These are phyloP conservation scores for Drosophila burlai DNA, from an alignment of 1,140 invertebrate species.

Conservation along the genomic window DNA sequence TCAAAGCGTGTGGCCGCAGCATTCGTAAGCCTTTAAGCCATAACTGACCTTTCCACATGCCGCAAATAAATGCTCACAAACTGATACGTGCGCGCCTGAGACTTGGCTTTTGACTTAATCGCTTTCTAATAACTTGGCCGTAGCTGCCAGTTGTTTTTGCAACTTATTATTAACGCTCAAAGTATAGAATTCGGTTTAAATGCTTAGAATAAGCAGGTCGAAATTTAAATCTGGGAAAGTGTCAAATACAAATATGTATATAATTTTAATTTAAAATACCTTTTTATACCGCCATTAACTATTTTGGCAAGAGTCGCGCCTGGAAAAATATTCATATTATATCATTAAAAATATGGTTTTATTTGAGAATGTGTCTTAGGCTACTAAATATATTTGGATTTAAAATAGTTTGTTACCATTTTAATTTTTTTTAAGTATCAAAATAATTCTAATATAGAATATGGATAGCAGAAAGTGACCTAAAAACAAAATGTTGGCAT, in stretches of 20 bases:
- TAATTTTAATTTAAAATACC: too few relatives aligned
- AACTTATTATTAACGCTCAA: conserved; percentile 22
- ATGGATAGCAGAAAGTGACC: not conserved
- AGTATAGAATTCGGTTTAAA: not conserved
- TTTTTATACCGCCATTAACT: too few relatives aligned
- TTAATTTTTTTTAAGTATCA: too few relatives aligned
- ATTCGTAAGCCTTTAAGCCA: conserved; percentile 71
- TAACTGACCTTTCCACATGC: conserved; percentile 74
- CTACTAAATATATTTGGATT: too few relatives aligned
- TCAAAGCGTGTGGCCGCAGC: conserved; percentile 58
- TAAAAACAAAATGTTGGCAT: not conserved
- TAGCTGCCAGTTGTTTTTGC: conserved; percentile 44
- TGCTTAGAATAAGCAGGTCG: not conserved
- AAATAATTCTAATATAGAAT: too few relatives aligned
- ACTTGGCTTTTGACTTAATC: conserved; percentile 59
- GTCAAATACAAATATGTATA: too few relatives aligned
- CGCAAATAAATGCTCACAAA: conserved; percentile 25
- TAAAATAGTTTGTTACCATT: too few relatives aligned
- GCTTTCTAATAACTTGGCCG: conserved; percentile 62
- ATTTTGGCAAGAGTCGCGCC: too few relatives aligned
- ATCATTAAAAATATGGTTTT: too few relatives aligned
- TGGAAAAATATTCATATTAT: too few relatives aligned
- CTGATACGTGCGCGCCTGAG: conserved; percentile 15
- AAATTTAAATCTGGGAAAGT: not conserved
- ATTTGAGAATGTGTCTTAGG: too few relatives aligned